These are phyloP conservation scores for Aradophagus sp. DNA, from an alignment of 1,140 invertebrate genomes.

Conservation along the genomic window DNA sequence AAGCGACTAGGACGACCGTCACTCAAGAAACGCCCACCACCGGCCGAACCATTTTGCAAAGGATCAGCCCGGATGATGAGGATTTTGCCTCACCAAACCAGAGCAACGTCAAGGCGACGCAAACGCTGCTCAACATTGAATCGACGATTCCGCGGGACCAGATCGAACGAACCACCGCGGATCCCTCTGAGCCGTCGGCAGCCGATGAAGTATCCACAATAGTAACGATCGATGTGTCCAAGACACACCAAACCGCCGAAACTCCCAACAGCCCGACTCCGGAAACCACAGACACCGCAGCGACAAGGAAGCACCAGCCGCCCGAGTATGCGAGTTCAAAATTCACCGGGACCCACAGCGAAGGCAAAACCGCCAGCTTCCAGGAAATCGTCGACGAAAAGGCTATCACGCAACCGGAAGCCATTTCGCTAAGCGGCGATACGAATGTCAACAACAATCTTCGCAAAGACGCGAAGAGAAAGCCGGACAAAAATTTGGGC, in stretches of 20 bases:
- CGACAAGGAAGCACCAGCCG: conserved; percentile 6
- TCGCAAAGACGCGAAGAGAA: conserved; percentile 17
- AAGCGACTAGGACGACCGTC: conserved; percentile 24
- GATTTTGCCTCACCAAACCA: conserved; percentile 24
- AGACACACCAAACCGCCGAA: conserved; percentile 1
- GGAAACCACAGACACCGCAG: background rate
- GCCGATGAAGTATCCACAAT: conserved; percentile 26
- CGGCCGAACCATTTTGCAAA: conserved; percentile 41
- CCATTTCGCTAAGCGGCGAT: conserved; percentile 66
- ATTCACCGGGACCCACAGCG: conserved; percentile 15
- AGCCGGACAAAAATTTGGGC: conserved; percentile 7
- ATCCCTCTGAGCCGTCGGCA: background rate
- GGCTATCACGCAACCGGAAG: conserved; percentile 16
- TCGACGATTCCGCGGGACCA: conserved; percentile 17
- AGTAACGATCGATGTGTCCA: conserved; percentile 25
- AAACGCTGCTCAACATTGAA: conserved; percentile 4
- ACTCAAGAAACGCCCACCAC: conserved; percentile 22
- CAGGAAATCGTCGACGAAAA: conserved; percentile 44
- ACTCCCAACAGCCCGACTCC: background rate
- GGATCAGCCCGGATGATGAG: conserved; percentile 23
- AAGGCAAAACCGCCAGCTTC: conserved; percentile 23
- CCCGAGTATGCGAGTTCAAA: conserved; percentile 20
- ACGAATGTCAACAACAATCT: conserved; percentile 65
- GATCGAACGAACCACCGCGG: conserved; percentile 21
- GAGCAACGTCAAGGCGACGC: conserved; percentile 26